These are phyloP conservation scores for Oegoconia quadripuncta DNA, from an alignment of 2,888 invertebrate species.

Conservation along the genomic window DNA sequence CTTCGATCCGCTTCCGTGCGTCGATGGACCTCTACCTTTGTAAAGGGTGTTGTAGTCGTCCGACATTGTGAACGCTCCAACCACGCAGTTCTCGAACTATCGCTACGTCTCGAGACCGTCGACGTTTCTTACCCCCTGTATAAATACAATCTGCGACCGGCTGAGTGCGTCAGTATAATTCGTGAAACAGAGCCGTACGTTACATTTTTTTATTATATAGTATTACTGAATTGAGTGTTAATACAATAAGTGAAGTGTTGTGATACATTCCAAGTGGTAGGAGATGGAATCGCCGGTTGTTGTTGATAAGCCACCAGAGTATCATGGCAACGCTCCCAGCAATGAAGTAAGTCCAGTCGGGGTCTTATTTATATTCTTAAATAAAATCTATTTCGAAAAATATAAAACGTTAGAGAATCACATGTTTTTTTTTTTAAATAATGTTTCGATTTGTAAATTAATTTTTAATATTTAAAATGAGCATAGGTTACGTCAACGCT, in stretches of 20 bases:
- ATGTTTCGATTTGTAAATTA: no score
- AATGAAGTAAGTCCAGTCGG: constrained; percentile 68
- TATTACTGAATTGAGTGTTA: constrained; percentile 33
- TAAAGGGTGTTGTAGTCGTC: no score
- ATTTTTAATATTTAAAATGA: no score
- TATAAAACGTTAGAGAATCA: no score
- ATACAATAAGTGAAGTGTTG: constrained; percentile 38
- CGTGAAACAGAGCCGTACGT: constrained; percentile 45
- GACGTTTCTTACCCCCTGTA: constrained; percentile 31
- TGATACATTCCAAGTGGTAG: constrained; percentile 54
- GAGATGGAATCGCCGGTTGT: constrained; percentile 81
- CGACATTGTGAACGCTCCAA: no score
- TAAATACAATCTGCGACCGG: constrained; percentile 48
- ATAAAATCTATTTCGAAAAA: constrained; percentile 5
- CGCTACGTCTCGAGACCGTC: constrained; percentile 39
- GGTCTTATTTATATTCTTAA: constrained; percentile 1
- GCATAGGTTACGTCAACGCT: no score
- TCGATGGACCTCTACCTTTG: no score
- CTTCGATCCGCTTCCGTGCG: neutral
- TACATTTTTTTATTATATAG: constrained; percentile 30
- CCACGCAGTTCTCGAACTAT: constrained; percentile 34
- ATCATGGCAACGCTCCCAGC: constrained; percentile 60
- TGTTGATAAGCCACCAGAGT: constrained; percentile 80
- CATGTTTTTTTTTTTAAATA: no score
- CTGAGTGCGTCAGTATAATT: constrained; percentile 51